These are phyloP conservation scores for Vidua chalybeata DNA, from an alignment of 2,113 vertebrate genomes.

Conservation along the genomic window DNA sequence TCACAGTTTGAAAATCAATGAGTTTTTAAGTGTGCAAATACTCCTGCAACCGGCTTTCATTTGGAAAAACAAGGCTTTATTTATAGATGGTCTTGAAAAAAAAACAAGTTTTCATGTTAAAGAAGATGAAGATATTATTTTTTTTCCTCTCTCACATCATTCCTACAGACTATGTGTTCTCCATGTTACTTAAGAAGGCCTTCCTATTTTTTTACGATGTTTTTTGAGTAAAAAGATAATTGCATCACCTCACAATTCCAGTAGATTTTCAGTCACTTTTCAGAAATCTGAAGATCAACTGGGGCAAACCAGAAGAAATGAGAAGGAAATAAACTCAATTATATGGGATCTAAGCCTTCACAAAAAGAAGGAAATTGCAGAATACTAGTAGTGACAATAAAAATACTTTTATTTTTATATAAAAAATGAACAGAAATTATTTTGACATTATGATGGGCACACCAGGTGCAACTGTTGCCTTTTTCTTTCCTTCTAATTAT, in stretches of 20 bases:
- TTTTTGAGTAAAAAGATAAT: not conserved
- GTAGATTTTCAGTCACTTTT: not conserved
- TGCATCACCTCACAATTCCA: not conserved
- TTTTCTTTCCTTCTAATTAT: not conserved
- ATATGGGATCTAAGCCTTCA: not conserved
- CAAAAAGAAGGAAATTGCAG: not conserved
- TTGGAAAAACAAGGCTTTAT: not conserved
- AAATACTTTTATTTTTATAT: not conserved
- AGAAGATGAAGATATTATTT: rapidly evolving
- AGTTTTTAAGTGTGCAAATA: not conserved
- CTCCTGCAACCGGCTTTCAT: not conserved
- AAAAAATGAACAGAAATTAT: not conserved
- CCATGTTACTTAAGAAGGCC: not conserved
- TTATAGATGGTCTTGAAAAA: not conserved
- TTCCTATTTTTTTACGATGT: not conserved
- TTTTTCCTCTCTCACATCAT: not conserved
- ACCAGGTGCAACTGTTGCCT: not conserved
- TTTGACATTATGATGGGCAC: not conserved
- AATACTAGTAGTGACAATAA: not conserved
- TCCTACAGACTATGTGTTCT: not conserved
- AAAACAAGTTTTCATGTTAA: not conserved
- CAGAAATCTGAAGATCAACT: not conserved
- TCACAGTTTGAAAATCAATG: not conserved
- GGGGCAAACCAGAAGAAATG: not conserved
- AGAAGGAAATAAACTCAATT: not conserved